Evolutionary conservation across 2,797 vertebrate genomes (phyloP).

Genomic region (Macropus fuliginosus): DNA sequence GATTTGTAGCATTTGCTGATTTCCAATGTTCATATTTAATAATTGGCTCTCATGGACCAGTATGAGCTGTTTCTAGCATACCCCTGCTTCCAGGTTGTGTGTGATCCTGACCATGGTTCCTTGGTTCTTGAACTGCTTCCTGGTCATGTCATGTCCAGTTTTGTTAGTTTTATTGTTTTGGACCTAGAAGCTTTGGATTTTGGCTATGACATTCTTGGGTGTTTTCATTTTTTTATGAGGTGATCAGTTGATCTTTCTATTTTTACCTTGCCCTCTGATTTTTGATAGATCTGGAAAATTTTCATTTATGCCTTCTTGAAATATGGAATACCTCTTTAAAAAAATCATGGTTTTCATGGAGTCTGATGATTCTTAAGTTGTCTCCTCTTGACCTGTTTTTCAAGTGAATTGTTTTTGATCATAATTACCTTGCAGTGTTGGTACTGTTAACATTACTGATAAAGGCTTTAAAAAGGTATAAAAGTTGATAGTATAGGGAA

Average conservation of each 20-base stretch:
- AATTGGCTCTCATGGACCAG: neutral
- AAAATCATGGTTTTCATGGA: neutral
- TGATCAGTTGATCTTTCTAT: too few relatives aligned
- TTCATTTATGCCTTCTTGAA: too few relatives aligned
- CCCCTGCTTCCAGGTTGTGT: neutral
- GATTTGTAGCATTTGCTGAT: neutral
- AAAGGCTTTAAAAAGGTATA: conserved; percentile 1
- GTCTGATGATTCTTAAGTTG: neutral
- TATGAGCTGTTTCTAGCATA: neutral
- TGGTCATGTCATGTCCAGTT: neutral
- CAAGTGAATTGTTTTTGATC: conserved; percentile 3
- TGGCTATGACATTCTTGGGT: too few relatives aligned
- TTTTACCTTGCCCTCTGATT: too few relatives aligned
- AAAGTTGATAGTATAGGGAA: conserved; percentile 36
- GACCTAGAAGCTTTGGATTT: too few relatives aligned
- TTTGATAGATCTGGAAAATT: too few relatives aligned
- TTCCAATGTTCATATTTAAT: neutral
- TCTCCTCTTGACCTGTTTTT: conserved; percentile 14
- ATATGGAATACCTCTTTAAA: too few relatives aligned
- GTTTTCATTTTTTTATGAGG: too few relatives aligned
- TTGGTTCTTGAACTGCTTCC: neutral
- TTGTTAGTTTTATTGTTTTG: too few relatives aligned
- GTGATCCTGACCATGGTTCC: neutral
- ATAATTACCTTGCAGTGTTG: conserved; percentile 44
- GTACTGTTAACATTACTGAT: neutral